These are phyloP conservation scores for Phalanger gymnotis DNA, from an alignment of 2,797 vertebrate species.

Conservation along the genomic window DNA sequence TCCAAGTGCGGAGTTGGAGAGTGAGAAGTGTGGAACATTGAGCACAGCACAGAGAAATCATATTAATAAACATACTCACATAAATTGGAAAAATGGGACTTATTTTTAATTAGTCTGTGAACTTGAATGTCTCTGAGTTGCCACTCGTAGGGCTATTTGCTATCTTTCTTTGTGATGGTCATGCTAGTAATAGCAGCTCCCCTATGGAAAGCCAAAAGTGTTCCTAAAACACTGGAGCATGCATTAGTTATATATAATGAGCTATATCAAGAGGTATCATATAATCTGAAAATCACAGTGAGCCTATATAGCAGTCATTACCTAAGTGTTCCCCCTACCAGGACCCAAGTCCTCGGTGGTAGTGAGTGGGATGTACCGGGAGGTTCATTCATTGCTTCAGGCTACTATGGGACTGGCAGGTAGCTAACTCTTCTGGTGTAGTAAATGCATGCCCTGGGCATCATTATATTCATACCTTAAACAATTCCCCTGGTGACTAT, in stretches of 20 bases:
- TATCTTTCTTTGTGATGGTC: background rate
- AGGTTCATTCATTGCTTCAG: fast-evolving
- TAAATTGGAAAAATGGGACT: constrained; percentile 51
- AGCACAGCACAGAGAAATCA: background rate
- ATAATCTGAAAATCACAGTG: background rate
- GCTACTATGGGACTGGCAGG: background rate
- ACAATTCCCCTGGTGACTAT: background rate
- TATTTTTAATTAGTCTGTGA: constrained; percentile 64
- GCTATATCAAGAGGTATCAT: background rate
- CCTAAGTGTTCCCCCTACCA: fast-evolving
- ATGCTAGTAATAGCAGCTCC: background rate
- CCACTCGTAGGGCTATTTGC: background rate
- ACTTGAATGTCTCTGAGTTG: constrained; percentile 44
- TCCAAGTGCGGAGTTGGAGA: background rate
- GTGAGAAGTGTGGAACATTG: background rate
- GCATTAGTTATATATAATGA: background rate
- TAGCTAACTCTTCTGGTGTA: background rate
- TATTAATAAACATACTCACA: constrained; percentile 45
- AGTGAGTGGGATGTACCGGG: background rate
- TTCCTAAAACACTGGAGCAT: background rate
- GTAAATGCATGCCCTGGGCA: fast-evolving
- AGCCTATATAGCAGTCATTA: fast-evolving
- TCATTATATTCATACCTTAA: background rate
- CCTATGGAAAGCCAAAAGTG: background rate
- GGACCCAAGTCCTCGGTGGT: background rate